Conservation (phyloP, 64 coral and sea anemone genomes). For the Anthopleura sola region DNA sequence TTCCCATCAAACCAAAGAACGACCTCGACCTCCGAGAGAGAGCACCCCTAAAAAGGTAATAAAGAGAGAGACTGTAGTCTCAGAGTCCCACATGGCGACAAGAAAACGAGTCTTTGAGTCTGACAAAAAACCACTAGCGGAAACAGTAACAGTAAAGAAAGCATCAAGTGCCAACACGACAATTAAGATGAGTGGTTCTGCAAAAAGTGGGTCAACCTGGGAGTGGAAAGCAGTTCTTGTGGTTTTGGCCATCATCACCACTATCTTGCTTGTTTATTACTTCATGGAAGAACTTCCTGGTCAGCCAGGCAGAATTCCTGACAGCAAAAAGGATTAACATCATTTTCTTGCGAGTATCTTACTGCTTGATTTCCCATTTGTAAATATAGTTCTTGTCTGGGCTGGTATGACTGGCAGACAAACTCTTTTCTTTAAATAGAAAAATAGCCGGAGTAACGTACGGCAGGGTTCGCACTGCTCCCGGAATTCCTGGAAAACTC, state of each 20-base stretch:
- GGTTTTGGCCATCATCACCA: conserved; percentile 6
- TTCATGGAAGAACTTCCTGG: neutral
- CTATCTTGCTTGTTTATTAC: conserved; percentile 9
- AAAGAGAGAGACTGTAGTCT: conserved; percentile 19
- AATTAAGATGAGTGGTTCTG: neutral
- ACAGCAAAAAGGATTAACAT: neutral
- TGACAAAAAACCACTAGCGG: neutral
- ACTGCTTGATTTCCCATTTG: no score
- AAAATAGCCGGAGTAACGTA: no score
- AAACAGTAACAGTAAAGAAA: neutral
- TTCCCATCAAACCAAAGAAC: neutral
- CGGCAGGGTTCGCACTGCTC: no score
- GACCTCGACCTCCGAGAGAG: neutral
- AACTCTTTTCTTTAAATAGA: no score
- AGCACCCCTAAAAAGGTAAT: conserved; percentile 6
- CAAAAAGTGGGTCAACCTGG: neutral
- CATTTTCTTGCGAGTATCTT: no score
- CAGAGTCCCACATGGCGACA: neutral
- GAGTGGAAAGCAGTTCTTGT: conserved; percentile 19
- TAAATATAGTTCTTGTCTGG: no score
- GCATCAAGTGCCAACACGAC: neutral
- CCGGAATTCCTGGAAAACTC: no score
- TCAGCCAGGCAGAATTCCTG: neutral
- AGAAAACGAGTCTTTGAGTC: neutral
- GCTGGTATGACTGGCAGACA: no score